These are phyloP conservation scores for Euclidia mi DNA, from an alignment of 2,888 invertebrate species.

Conservation along the genomic window DNA sequence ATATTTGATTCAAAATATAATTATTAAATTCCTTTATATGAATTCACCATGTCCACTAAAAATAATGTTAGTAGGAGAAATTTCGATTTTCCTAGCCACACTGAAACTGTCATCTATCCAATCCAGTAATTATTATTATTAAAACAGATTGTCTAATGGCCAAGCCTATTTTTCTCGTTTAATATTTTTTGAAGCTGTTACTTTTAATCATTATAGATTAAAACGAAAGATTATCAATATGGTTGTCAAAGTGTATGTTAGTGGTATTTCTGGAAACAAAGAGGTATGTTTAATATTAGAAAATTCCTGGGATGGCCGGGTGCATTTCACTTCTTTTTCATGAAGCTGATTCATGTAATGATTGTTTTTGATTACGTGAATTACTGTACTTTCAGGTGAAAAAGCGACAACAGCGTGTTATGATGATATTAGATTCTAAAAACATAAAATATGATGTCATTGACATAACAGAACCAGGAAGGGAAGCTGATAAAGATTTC, in stretches of 20 bases:
- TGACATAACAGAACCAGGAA: slow-evolving; percentile 98
- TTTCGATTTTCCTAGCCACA: slow-evolving; percentile 48
- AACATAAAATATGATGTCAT: slow-evolving; percentile 96
- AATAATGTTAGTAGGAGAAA: slow-evolving; percentile 24
- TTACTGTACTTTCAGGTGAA: slow-evolving; percentile 93
- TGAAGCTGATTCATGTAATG: slow-evolving; percentile 78
- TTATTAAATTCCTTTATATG: too few species aligned
- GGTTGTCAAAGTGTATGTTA: slow-evolving; percentile 97
- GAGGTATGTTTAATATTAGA: slow-evolving; percentile 93
- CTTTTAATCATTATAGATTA: slow-evolving; percentile 69
- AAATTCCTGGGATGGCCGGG: slow-evolving; percentile 81
- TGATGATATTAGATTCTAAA: slow-evolving; percentile 98
- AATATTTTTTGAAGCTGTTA: slow-evolving; percentile 72
- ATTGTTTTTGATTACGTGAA: slow-evolving; percentile 82
- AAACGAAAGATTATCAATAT: slow-evolving; percentile 86
- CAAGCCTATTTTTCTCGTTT: slow-evolving; percentile 86
- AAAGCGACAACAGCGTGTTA: slow-evolving; percentile 97
- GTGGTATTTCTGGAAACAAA: slow-evolving; percentile 98
- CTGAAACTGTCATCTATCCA: slow-evolving; percentile 60
- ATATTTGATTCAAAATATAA: too few species aligned
- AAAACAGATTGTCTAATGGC: slow-evolving; percentile 83
- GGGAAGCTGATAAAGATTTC: slow-evolving; percentile 96
- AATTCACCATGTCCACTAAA: too few species aligned
- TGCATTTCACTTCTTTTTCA: slow-evolving; percentile 74
- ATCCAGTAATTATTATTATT: slow-evolving; percentile 76